These are phyloP conservation scores for Adela reaumurella DNA, from an alignment of 2,888 invertebrate genomes.

Conservation along the genomic window DNA sequence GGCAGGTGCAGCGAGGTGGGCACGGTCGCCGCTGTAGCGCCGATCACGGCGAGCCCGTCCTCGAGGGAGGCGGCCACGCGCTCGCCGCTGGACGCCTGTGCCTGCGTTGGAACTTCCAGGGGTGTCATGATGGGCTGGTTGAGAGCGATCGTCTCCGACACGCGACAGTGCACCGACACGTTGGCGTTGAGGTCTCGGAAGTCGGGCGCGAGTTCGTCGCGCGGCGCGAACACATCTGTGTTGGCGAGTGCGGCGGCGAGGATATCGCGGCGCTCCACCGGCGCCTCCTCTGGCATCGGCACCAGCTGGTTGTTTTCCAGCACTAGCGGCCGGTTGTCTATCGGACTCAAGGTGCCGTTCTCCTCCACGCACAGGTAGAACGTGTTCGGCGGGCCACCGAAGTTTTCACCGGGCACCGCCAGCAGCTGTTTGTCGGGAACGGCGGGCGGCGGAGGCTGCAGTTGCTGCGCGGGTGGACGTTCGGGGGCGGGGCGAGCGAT, in stretches of 20 bases:
- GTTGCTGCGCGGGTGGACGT: constrained; percentile 13
- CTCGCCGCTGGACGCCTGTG: constrained; percentile 27
- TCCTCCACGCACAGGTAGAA: constrained; percentile 74
- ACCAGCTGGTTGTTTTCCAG: constrained; percentile 44
- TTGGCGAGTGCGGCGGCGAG: constrained; percentile 72
- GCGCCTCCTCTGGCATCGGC: constrained; percentile 36
- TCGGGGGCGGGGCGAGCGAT: constrained; percentile 22
- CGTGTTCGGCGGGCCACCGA: constrained; percentile 68
- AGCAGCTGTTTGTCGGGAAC: constrained; percentile 62
- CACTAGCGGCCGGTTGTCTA: constrained; percentile 67
- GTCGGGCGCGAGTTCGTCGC: constrained; percentile 55
- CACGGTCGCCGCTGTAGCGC: constrained; percentile 53
- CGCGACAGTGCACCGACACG: constrained; percentile 55
- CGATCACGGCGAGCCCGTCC: constrained; percentile 56
- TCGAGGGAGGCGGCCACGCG: constrained; percentile 42
- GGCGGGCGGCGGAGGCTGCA: constrained; percentile 13
- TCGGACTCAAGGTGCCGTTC: constrained; percentile 64
- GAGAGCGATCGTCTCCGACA: constrained; percentile 72
- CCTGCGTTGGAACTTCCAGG: constrained; percentile 64
- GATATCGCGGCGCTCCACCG: constrained; percentile 61
- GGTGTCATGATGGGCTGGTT: constrained; percentile 83
- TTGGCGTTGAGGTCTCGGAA: constrained; percentile 58
- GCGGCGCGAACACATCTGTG: constrained; percentile 61
- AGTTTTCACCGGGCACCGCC: constrained; percentile 69
- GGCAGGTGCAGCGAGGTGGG: constrained; percentile 71